A percentile compares a stretch with the other conserved stretches of the same genome.
Conservation (phyloP, 1,140 invertebrate genomes). For the Rhyzopertha dominica region DNA sequence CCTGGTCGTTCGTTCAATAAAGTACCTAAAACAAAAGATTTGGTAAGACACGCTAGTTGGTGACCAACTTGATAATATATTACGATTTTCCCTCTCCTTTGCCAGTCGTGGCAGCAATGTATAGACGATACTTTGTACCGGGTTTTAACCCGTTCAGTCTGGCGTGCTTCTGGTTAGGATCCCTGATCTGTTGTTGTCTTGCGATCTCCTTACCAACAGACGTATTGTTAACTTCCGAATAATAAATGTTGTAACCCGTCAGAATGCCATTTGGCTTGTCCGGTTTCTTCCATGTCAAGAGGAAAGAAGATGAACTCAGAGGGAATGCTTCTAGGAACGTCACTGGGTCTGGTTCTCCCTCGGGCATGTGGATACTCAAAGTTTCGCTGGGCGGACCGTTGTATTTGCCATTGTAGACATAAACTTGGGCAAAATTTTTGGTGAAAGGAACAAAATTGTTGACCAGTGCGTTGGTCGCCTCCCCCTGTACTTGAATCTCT, state of each 20-base stretch:
- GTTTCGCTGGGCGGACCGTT: slow-evolving; percentile 85
- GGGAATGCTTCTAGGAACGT: slow-evolving; percentile 72
- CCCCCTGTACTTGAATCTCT: slow-evolving; percentile 74
- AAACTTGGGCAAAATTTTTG: slow-evolving; percentile 83
- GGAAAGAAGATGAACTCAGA: slow-evolving; percentile 82
- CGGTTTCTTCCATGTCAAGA: slow-evolving; percentile 88
- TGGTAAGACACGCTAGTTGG: no score
- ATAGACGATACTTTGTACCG: slow-evolving; percentile 84
- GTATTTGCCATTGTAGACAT: slow-evolving; percentile 86
- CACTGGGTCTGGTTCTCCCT: slow-evolving; percentile 87
- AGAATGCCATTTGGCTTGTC: slow-evolving; percentile 88
- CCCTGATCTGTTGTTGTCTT: slow-evolving; percentile 67
- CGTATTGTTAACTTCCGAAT: slow-evolving; percentile 73
- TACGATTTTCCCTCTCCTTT: slow-evolving; percentile 77
- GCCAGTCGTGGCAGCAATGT: slow-evolving; percentile 75
- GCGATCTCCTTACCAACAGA: slow-evolving; percentile 50
- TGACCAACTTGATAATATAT: no score
- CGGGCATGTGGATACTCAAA: slow-evolving; percentile 81
- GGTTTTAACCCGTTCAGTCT: slow-evolving; percentile 81
- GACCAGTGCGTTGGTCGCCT: slow-evolving; percentile 67
- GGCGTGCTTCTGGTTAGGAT: slow-evolving; percentile 70
- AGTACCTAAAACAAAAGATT: slow-evolving; percentile 53
- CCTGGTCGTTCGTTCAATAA: slow-evolving; percentile 73
- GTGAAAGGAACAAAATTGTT: slow-evolving; percentile 84
- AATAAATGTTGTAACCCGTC: slow-evolving; percentile 89